Percentiles rank a stretch among this genome's conserved stretches.
phyloP scores from a whole-genome alignment of 2,797 vertebrate genomes.

The Microcaecilia unicolor region DNA sequence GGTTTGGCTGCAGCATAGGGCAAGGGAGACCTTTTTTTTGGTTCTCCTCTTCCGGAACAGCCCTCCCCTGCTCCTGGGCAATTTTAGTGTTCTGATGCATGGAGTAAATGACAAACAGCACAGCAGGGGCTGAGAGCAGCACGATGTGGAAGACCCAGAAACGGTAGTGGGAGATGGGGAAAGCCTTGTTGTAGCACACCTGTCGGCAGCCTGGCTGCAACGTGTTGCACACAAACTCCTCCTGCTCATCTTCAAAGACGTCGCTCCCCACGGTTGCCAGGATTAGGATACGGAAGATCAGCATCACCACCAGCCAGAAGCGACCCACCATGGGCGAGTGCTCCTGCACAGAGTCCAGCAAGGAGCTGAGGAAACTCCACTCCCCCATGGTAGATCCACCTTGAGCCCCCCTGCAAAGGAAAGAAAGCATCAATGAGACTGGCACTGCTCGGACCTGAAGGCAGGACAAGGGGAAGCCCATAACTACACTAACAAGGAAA shows the following conservation, averaged over 20 bases:
- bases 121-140: constrained; percentile 75
- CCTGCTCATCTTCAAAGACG: constrained; percentile 83
- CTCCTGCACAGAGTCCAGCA: constrained; percentile 70
- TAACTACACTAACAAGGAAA: not conserved
- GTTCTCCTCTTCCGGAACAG: not conserved
- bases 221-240: constrained; percentile 86
- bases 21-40: not conserved
- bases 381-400: constrained; percentile 74
- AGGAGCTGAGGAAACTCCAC: constrained; percentile 69
- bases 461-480: not conserved
- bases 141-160: constrained; percentile 93
- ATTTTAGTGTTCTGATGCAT: constrained; percentile 66
- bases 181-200: constrained; percentile 79
- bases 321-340: constrained; percentile 84
- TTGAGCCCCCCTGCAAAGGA: not conserved
- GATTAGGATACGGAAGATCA: constrained; percentile 83
- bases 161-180: constrained; percentile 88
- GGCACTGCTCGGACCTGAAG: not conserved
- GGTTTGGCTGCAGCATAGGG: not conserved
- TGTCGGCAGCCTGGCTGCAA: constrained; percentile 86
- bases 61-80: not conserved
- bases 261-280: constrained; percentile 82
- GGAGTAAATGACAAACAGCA: constrained; percentile 77
- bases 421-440: too few species aligned
- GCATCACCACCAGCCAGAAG: constrained; percentile 85